Conservation (phyloP, 92 coral and sea anemone species). For the Heteractis magnifica region DNA sequence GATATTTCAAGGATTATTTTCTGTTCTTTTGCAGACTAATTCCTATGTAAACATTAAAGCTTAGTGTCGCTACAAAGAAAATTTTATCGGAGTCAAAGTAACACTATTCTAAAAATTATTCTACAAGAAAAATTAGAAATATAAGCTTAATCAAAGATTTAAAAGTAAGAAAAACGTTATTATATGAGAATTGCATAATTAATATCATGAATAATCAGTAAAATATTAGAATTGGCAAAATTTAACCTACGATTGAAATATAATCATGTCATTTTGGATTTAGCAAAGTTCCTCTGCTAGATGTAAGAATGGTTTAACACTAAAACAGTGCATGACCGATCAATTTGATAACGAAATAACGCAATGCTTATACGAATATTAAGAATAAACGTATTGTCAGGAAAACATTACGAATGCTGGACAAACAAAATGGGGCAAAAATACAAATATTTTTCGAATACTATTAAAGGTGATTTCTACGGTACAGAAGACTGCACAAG, state of each 20-base stretch:
- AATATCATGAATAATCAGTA: neutral
- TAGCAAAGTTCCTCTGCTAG: neutral
- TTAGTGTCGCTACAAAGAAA: slow-evolving; percentile 8
- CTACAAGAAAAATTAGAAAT: neutral
- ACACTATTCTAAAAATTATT: neutral
- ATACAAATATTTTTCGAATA: neutral
- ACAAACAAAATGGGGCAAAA: neutral
- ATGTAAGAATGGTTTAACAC: neutral
- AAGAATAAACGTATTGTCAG: neutral
- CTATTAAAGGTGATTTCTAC: neutral
- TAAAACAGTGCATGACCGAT: neutral
- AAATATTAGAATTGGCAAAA: no score
- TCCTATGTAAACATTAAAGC: slow-evolving; percentile 1
- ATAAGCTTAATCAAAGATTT: neutral
- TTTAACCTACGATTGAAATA: neutral
- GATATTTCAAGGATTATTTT: neutral
- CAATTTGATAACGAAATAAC: neutral
- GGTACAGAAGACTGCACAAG: neutral
- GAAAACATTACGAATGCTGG: neutral
- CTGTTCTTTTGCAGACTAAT: neutral
- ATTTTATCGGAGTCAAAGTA: slow-evolving; percentile 38
- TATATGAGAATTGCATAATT: neutral
- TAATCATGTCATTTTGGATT: neutral
- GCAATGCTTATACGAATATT: neutral
- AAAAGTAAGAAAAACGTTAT: neutral